Evolutionary conservation across 2,797 vertebrate species (phyloP).

Genomic region (Poeciliopsis infans): DNA sequence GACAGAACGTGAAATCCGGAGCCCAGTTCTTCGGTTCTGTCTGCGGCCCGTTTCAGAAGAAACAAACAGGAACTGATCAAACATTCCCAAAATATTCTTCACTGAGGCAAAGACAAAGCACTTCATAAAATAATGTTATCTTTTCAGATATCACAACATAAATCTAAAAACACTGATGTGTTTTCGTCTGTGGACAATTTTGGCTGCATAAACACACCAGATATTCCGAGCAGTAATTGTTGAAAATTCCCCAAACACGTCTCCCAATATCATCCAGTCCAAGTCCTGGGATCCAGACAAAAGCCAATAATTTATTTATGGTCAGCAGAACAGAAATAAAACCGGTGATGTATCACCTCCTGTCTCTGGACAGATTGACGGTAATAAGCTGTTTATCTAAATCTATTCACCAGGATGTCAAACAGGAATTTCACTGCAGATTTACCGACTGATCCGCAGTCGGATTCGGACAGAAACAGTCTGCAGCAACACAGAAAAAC

Average conservation of each 20-base stretch:
- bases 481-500: background rate
- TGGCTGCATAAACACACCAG: constrained; percentile 28
- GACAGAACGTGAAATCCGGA: background rate
- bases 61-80: constrained; percentile 41
- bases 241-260: constrained; percentile 16
- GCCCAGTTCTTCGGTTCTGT: background rate
- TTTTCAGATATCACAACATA: background rate
- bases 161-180: background rate
- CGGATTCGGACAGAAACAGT: background rate
- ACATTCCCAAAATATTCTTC: constrained; percentile 29
- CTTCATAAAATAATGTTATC: background rate
- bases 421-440: constrained; percentile 5
- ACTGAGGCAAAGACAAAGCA: constrained; percentile 18
- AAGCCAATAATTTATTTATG: constrained; percentile 27
- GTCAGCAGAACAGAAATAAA: constrained; percentile 16
- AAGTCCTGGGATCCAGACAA: constrained; percentile 7
- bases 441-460: constrained; percentile 18
- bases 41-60: constrained; percentile 25
- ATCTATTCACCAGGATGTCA: constrained; percentile 11
- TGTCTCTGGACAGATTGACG: constrained; percentile 16
- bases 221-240: background rate
- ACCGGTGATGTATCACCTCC: constrained; percentile 11
- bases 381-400: constrained; percentile 23
- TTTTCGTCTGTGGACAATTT: constrained; percentile 23
- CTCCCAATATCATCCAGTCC: constrained; percentile 23